These are phyloP conservation scores for Harpagoxenus sublaevis DNA, from an alignment of 2,888 invertebrate species.

Conservation along the genomic window DNA sequence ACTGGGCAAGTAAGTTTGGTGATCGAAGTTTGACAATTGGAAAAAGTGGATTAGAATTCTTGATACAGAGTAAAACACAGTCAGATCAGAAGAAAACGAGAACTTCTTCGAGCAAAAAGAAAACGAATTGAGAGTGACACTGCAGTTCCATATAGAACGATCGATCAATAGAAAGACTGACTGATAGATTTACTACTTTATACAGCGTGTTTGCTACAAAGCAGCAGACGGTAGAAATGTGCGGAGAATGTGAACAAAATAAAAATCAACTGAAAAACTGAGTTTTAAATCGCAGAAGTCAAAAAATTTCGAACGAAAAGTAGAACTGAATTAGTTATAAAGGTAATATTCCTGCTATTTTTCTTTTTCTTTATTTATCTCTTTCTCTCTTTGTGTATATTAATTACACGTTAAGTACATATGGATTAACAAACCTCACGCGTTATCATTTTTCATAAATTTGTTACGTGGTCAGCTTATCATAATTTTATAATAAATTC, in stretches of 20 bases:
- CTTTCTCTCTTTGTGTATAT: neutral
- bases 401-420: neutral
- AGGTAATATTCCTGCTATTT: neutral
- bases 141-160: neutral
- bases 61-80: conserved; percentile 18
- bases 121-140: conserved; percentile 13
- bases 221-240: neutral
- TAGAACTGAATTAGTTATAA: neutral
- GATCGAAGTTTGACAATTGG: conserved; percentile 48
- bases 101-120: conserved; percentile 26
- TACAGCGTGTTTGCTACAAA: conserved; percentile 15
- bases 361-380: neutral
- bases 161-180: conserved; percentile 37
- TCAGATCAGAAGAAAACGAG: conserved; percentile 1
- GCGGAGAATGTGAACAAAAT: neutral
- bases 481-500: neutral
- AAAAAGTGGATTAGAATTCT: conserved; percentile 45
- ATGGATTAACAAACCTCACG: neutral
- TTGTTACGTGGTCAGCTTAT: neutral
- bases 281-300: neutral
- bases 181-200: conserved; percentile 43
- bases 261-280: neutral
- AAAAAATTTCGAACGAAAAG: neutral
- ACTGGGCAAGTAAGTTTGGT: conserved; percentile 21
- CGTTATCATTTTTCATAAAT: neutral